Base-by-base conservation (phyloP, 2,888 invertebrate species). In the Platerodrilus igneus region DNA sequence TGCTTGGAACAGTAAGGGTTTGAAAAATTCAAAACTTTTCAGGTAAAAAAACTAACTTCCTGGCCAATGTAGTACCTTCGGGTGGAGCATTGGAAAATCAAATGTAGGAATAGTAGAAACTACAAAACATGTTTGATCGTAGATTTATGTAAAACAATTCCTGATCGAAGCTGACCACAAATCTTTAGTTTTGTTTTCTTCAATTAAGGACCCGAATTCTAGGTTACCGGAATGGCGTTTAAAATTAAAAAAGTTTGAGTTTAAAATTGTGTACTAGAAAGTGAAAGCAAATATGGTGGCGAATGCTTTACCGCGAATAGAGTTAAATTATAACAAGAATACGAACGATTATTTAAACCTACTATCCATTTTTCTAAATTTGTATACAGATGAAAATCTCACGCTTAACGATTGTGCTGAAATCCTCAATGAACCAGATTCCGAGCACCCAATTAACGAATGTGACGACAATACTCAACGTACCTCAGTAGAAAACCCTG, bases 251-350 rank as follows among this genome's bases (percentile, higher is more conserved):
- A 35, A 44, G 26, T 37, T 41, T n/a, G 26, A 37, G 18, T 45
- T 26, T 18, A 30, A 28, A 3, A 16, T 42, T 7, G 20, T 19
- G 4, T 46, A 38, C 22, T 29, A 27, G 11, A 42, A 35, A 31
- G 42, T 38, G 2, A 42, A 46, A 42, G 41, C 34, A 34, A 46
- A 42, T 20, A 2, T 14, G 3, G 42, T 38, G 1, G 42, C 46
- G 3, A 39, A 43, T 21, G 39, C 23, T 15, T 19, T 22, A 13
- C 23, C 25, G 11, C 18, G 32, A 1, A 27, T 35, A 27, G 35
- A 35, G 9, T 28, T 35, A 2, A 2, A 30, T n/a, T 2, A 20
- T n/a, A 35, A 35, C 11, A 17, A 35, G 14, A 16, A 20, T 3
- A 14, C 27, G 3, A n/a, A n/a, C n/a, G n/a, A n/a, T n/a, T n/a